These are phyloP conservation scores for Dasypogon diadema DNA, from an alignment of 2,888 invertebrate species.

Conservation along the genomic window DNA sequence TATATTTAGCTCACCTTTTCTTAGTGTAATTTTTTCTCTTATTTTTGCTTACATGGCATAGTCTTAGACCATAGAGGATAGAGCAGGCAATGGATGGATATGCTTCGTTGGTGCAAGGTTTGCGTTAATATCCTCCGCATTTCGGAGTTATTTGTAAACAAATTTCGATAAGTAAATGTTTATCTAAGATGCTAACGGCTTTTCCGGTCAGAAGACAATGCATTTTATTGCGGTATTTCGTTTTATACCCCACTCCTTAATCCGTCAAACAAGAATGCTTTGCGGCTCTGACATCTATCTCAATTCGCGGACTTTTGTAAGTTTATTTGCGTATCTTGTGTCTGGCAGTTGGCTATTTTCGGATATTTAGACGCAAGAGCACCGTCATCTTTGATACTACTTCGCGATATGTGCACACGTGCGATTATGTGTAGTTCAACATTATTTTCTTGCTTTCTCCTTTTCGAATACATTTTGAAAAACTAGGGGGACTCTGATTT, in stretches of 20 bases:
- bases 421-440: constrained; percentile 26
- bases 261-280: constrained; percentile 33
- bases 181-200: constrained; percentile 7
- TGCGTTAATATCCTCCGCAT: not conserved
- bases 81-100: not conserved
- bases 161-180: constrained; percentile 25
- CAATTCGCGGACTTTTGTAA: constrained; percentile 25
- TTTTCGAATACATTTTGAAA: not conserved
- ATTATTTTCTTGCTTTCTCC: not conserved
- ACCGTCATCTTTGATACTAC: constrained; percentile 31
- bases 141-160: constrained; percentile 27
- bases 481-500: no score
- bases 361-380: constrained; percentile 41
- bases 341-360: constrained; percentile 45
- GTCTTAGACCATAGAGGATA: not conserved
- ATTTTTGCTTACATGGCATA: constrained; percentile 25
- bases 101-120: constrained; percentile 9
- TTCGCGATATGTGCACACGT: constrained; percentile 33
- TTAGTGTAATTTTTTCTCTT: constrained; percentile 1
- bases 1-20: constrained; percentile 46
- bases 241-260: not conserved
- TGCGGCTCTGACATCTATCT: constrained; percentile 30
- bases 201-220: constrained; percentile 30
- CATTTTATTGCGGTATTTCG: not conserved
- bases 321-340: constrained; percentile 40